Evolutionary conservation across 2,113 vertebrate genomes (phyloP), one percentile per base, ranked within the genome.

Genomic region (Hystrix cristata): DNA sequence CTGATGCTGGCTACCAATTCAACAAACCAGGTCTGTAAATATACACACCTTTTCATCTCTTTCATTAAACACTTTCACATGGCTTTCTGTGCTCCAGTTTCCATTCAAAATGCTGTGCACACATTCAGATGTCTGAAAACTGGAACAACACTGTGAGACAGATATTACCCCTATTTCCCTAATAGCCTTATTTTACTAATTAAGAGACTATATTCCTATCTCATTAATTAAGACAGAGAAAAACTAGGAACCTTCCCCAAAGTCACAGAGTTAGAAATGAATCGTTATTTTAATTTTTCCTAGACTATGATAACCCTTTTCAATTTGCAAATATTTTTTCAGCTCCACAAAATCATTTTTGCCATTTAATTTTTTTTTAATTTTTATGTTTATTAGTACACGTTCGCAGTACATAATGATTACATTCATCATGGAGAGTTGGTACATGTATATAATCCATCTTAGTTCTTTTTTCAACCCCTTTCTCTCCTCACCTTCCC

Each of bases 241-340:
- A 90, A 82, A 34, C 67, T 79, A 87, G 83, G 85, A 62, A 76
- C 74, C 31, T 86, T 94, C 23, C 18, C 25, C 80, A 72, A 97
- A 72, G 5, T 84, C 15, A 67, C 1, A 34, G 18, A 14, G 25
- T 51, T 90, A 87, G 8, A 74, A 90, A 46, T 91, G 15, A 93
- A 67, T 80, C 5, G 71, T 78, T 69, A 92, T 83, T 53, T 79
- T 69, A 92, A 87, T 53, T 79, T 95, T 69, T 23, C 23, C 65
- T 71, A 69, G 25, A 43, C 34, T 14, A 62, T 21, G 23, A 23
- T 25, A 38, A 90, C 23, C 1, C 51, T 97, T 94, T 87, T 55
- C 13, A 69, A 18, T 59, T 76, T 85, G 29, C 27, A 95, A 60
- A 10, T 38, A n/a, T 71, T 85, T 67, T 85, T 60, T 88, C 43